A percentile compares a stretch with the other conserved stretches of the same genome.
phyloP scores from a whole-genome alignment of 2,113 vertebrate genomes.

The Crotalus horridus region DNA sequence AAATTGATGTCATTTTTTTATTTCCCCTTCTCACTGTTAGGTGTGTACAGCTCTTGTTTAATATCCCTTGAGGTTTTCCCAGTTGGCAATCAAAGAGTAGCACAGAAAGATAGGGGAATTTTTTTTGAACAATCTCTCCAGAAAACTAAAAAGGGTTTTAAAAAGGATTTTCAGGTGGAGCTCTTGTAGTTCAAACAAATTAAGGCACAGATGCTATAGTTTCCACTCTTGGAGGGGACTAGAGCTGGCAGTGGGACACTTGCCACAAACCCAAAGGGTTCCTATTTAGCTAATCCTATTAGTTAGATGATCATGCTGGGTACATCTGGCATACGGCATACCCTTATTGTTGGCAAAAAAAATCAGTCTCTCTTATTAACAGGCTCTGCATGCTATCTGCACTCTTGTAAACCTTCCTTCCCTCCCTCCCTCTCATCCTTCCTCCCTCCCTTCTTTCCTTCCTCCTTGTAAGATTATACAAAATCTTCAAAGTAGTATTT shows the following conservation, averaged over 20 bases:
- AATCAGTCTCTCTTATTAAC: conserved; percentile 11
- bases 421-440: background rate
- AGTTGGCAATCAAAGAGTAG: background rate
- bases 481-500: background rate
- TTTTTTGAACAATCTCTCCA: background rate
- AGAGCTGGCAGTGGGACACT: conserved; percentile 13
- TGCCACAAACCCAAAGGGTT: background rate
- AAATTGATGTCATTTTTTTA: background rate
- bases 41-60: conserved; percentile 13
- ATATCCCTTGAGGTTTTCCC: background rate
- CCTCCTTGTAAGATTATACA: background rate
- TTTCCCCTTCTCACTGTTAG: background rate
- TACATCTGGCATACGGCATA: conserved; percentile 27
- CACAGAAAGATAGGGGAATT: background rate
- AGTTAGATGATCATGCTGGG: conserved; percentile 31
- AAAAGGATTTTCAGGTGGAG: conserved; percentile 6
- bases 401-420: background rate
- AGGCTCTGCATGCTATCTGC: rapidly evolving
- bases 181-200: conserved; percentile 29
- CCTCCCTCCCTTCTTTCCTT: background rate
- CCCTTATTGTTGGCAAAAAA: background rate
- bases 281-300: conserved; percentile 34
- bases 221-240: conserved; percentile 25
- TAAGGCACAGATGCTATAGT: background rate
- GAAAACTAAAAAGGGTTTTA: background rate